These are phyloP conservation scores for Tiliacea citrago DNA, from an alignment of 2,888 invertebrate genomes.

Conservation along the genomic window DNA sequence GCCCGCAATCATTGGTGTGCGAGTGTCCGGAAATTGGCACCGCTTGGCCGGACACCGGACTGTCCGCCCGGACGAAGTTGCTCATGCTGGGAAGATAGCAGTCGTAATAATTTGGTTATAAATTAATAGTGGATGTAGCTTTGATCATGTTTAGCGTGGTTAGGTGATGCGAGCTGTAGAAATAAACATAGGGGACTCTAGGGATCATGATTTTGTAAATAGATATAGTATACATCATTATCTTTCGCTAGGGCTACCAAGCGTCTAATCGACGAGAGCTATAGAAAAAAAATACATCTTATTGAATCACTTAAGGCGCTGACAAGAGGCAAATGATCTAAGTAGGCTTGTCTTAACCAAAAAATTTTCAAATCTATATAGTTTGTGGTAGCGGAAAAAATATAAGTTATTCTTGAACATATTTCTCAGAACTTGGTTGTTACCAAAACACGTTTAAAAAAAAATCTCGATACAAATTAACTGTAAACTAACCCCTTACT, in stretches of 20 bases:
- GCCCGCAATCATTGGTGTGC: slow-evolving; percentile 65
- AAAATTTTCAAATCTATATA: too few species aligned
- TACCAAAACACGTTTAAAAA: too few species aligned
- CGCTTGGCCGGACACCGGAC: slow-evolving; percentile 74
- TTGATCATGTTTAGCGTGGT: slow-evolving; percentile 17
- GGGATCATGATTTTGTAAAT: background rate
- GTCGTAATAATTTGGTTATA: slow-evolving; percentile 58
- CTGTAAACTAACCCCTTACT: too few species aligned
- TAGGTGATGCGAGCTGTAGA: background rate
- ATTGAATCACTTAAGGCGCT: background rate
- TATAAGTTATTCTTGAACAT: too few species aligned
- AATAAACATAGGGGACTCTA: background rate
- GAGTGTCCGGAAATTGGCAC: slow-evolving; percentile 81
- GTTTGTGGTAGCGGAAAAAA: too few species aligned
- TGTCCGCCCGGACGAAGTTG: slow-evolving; percentile 65
- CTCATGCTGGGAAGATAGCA: slow-evolving; percentile 65
- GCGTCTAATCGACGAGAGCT: too few species aligned
- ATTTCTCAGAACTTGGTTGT: too few species aligned
- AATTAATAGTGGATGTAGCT: slow-evolving; percentile 54
- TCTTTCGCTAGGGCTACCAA: background rate
- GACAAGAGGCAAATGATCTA: too few species aligned
- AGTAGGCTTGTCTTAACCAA: too few species aligned
- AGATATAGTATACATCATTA: background rate
- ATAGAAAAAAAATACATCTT: background rate
- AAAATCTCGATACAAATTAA: too few species aligned